Base-by-base conservation (phyloP, 2,113 vertebrate species). In the Pteruthius melanotis region DNA sequence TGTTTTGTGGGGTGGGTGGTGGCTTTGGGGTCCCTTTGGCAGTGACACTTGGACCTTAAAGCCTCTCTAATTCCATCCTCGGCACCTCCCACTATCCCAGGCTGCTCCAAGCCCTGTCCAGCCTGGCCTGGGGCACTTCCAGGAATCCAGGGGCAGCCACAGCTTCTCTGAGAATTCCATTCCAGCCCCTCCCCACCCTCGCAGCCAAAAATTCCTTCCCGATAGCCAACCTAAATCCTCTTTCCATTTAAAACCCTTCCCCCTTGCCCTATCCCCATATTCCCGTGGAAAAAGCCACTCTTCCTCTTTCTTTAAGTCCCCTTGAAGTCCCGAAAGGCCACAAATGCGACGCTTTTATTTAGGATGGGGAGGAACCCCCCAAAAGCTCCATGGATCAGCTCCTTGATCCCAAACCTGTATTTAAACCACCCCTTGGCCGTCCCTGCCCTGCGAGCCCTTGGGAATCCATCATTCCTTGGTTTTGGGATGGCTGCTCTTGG, bases 361-460 rank as follows among this genome's bases (percentile, higher is more conserved):
- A 47, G 35, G 28, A 5, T 35, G 40, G 21, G 47, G 4, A 57
- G 3, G 83, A 1, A 35, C n/a, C 53, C 27, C n/a, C 7, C 0
- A 0, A 18, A 52, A 77, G 2, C 60, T 44, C 64, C 19, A 3
- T 19, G 12, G 2, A 7, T 52, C 3, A 1, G 0, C 49, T 71
- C 39, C 40, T 63, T 20, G 52, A 49, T 57, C 37, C 70, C 70
- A 82, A 49, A 37, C 10, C 19, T 18, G 8, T 12, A 8, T 64
- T 74, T 31, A 37, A 50, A 42, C 27, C 33, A 28, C 4, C 7
- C 7, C 0, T 19, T 10, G 3, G 16, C 30, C 30, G 8, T 24
- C 59, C 39, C 47, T 28, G 35, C 28, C 16, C 39, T 4, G 5
- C 19, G 26, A 74, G 3, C 4, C 18, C 7, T 8, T 21, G 33